Conservation (phyloP, 2,113 vertebrate genomes). For the Anguilla japonica region DNA sequence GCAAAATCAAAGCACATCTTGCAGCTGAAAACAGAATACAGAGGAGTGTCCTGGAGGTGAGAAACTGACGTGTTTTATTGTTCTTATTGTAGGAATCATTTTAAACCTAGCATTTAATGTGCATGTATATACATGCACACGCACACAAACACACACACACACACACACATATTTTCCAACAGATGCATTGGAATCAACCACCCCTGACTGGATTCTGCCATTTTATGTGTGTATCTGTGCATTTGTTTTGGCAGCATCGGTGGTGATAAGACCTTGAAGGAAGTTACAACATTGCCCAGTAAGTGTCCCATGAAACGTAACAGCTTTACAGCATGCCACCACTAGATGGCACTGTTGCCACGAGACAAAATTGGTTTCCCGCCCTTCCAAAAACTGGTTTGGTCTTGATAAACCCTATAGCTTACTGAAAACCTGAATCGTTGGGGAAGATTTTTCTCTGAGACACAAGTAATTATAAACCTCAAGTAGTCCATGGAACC, state of each 20-base stretch:
- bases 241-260: slow-evolving; percentile 75
- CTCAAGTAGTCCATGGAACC: neutral
- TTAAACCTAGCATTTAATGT: neutral
- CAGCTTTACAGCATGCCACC: neutral
- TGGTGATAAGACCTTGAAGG: slow-evolving; percentile 79
- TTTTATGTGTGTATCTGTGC: slow-evolving; percentile 29
- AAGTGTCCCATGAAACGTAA: slow-evolving; percentile 54
- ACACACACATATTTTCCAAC: neutral
- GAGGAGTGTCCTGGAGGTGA: slow-evolving; percentile 91
- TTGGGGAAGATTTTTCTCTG: neutral
- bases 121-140: neutral
- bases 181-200: neutral
- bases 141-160: neutral
- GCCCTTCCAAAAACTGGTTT: neutral
- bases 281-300: slow-evolving; percentile 87
- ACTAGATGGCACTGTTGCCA: slow-evolving; percentile 43
- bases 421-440: neutral
- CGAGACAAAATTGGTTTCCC: neutral
- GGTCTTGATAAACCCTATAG: neutral
- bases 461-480: neutral
- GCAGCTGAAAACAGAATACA: slow-evolving; percentile 64
- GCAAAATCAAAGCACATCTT: slow-evolving; percentile 65
- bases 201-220: neutral
- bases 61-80: slow-evolving; percentile 11
- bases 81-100: neutral